Evolutionary conservation across 1,140 invertebrate genomes (phyloP), one percentile per base, ranked within the genome.

Genomic region (Medauroidea extradentata): DNA sequence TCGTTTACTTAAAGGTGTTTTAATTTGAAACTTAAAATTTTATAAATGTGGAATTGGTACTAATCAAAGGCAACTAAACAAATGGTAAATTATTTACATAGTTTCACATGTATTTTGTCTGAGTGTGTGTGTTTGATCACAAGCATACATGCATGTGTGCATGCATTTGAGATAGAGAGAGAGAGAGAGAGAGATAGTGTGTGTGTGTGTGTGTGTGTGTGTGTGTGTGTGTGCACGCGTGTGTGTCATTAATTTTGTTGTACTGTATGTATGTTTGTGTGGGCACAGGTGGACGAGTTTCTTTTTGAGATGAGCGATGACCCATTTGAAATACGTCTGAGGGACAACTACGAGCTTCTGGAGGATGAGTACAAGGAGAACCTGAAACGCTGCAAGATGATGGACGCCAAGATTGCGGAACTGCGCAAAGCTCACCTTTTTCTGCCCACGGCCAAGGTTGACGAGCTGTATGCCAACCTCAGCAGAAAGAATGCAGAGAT

Each of bases 361-460:
- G 94, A 94, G 69, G 96, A 99, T 71, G 97, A 99, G 74, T 96
- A 95, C 66, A 88, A 92, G 67, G 96, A 99, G 71, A 94, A 91
- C 69, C 80, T 95, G 61, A 96, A 97, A 71, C 77, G 97, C n/a
- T 83, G 89, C 59, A 85, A 89, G 54, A 90, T 97, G 77, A 76
- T 99, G 14, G 94, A 97, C 68, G 83, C 89, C 4, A 94, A 94
- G 77, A 89, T 97, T 9, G 42, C 51, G 63, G 83, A 93, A 66
- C 77, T 95, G 25, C 86, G 85, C 65, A 91, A 89, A 70, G 85
- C 88, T 9, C 86, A 92, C 69, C 77, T 93, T 4, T 79, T 95
- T 19, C 80, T 97, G 56, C 90, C 93, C 0, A 84, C 88, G 2
- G 87, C 83, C 11, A 93, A 91, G 73, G 86, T 97, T 2, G 93